Conservation (phyloP, 2,888 invertebrate genomes). For the Eustalomyia histrio region DNA sequence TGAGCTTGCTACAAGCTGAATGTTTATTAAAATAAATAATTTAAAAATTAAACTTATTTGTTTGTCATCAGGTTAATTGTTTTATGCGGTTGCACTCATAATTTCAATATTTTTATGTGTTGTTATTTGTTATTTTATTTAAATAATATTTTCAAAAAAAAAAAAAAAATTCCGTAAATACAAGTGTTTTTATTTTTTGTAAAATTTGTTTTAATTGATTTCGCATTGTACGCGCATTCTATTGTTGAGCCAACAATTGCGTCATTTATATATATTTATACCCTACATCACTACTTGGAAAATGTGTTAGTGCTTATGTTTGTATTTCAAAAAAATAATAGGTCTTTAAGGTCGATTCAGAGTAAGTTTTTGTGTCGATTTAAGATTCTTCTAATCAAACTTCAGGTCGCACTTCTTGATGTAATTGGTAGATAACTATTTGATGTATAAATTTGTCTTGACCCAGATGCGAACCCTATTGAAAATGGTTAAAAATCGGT, state of each 20-base stretch:
- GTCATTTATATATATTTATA: conserved; percentile 37
- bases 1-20: neutral
- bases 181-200: conserved; percentile 8
- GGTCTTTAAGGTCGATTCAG: too few species aligned
- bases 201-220: conserved; percentile 57
- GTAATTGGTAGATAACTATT: too few species aligned
- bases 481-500: too few species aligned
- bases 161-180: too few species aligned
- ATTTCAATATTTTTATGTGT: conserved; percentile 12
- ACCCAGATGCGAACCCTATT: too few species aligned
- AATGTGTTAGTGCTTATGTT: too few species aligned
- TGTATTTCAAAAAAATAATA: too few species aligned
- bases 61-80: conserved; percentile 41
- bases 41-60: neutral
- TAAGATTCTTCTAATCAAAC: too few species aligned
- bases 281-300: too few species aligned
- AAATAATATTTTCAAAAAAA: neutral
- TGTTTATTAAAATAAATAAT: neutral
- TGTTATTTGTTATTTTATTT: conserved; percentile 5
- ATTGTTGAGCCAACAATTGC: conserved; percentile 56
- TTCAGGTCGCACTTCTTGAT: too few species aligned
- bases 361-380: too few species aligned
- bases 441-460: too few species aligned
- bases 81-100: conserved; percentile 31
- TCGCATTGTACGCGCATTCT: conserved; percentile 48